phyloP scores from a whole-genome alignment of 30 jellyfish, hydroid and myxozoan species.

The Hydractinia echinata region DNA sequence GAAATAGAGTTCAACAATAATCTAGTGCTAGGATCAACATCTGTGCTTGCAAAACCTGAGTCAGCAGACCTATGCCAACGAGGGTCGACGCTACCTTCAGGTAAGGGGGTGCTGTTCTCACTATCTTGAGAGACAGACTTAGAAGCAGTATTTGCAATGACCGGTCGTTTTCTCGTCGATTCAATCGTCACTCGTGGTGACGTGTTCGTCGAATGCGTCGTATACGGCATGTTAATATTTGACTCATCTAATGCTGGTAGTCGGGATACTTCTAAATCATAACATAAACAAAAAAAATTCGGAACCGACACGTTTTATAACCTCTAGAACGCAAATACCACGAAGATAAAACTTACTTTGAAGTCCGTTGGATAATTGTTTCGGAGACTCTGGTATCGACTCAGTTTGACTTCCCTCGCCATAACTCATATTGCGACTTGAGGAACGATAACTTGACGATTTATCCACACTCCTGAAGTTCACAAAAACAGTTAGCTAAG shows the following conservation, averaged over 20 bases:
- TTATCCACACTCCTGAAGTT: constrained; percentile 18
- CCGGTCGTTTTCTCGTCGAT: constrained; percentile 44
- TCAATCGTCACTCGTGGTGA: constrained; percentile 35
- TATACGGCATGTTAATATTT: constrained; percentile 7
- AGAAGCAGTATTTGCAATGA: constrained; percentile 35
- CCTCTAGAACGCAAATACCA: not conserved
- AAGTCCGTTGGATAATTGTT: not conserved
- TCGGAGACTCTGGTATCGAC: constrained; percentile 23
- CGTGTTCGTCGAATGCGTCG: constrained; percentile 19
- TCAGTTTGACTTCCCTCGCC: constrained; percentile 29
- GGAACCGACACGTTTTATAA: not conserved
- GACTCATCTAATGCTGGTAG: constrained; percentile 15
- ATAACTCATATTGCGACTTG: constrained; percentile 4
- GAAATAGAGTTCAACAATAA: constrained; percentile 9
- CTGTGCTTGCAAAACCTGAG: constrained; percentile 97
- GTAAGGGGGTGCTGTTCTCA: constrained; percentile 35
- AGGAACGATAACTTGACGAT: constrained; percentile 10
- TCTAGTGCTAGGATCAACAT: constrained; percentile 37
- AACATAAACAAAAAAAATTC: not conserved
- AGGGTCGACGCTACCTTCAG: constrained; percentile 33
- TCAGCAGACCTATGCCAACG: constrained; percentile 87
- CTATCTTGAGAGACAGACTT: constrained; percentile 35
- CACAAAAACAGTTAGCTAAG: too few relatives aligned
- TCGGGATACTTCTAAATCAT: constrained; percentile 9
- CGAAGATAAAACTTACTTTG: constrained; percentile 1